Conservation (phyloP, 2,113 vertebrate species). For the Podilymbus podiceps region DNA sequence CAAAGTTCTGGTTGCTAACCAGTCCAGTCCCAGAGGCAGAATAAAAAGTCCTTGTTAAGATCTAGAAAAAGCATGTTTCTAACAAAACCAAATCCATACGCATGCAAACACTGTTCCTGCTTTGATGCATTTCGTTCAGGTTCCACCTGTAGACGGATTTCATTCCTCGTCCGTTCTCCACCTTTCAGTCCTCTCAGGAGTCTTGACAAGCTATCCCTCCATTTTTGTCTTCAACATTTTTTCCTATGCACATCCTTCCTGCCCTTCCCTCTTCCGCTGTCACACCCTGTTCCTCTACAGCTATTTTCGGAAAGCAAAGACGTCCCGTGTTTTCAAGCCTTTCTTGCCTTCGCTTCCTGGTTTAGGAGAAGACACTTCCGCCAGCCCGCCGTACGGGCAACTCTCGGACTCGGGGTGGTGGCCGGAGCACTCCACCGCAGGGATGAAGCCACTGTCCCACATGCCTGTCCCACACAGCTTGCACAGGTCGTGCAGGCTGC, state of each 20-base stretch:
- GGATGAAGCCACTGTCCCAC: conserved; percentile 98
- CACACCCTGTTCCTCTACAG: background rate
- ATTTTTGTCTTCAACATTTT: background rate
- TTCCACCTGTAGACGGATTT: background rate
- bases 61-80: conserved; percentile 36
- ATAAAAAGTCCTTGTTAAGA: conserved; percentile 20
- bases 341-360: conserved; percentile 73
- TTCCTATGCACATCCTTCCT: conserved; percentile 9
- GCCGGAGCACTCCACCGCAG: conserved; percentile 91
- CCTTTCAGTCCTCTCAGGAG: background rate
- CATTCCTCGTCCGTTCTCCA: background rate
- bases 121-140: background rate
- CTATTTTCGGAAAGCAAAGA: conserved; percentile 90
- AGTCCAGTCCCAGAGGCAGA: conserved; percentile 27
- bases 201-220: background rate
- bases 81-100: background rate
- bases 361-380: conserved; percentile 72
- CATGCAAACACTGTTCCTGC: background rate
- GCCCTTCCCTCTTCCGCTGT: background rate
- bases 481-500: conserved; percentile 93
- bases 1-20: background rate
- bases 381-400: conserved; percentile 91
- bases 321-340: conserved; percentile 81
- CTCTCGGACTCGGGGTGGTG: conserved; percentile 85
- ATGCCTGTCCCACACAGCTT: conserved; percentile 92